Conservation (phyloP, 1,140 invertebrate genomes). For the Plectrocnemia conspersa region DNA sequence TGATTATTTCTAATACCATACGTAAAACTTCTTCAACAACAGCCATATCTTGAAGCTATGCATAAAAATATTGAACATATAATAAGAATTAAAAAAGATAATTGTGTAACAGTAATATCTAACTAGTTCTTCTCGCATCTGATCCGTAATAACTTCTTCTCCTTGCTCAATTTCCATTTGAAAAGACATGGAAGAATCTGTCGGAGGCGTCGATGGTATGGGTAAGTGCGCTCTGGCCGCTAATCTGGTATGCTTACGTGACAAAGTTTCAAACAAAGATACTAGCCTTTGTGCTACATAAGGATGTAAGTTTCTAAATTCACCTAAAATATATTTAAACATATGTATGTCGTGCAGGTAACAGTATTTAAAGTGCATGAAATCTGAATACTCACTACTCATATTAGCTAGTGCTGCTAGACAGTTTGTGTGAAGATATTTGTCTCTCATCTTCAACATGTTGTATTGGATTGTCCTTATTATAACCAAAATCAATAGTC, state of each 20-base stretch:
- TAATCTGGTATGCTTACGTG: constrained; percentile 39
- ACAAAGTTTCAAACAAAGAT: constrained; percentile 81
- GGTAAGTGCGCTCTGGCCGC: constrained; percentile 25
- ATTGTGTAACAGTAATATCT: background rate
- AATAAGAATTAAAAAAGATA: constrained; percentile 2
- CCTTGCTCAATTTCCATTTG: constrained; percentile 20
- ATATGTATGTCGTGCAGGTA: background rate
- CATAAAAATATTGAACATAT: constrained; percentile 11
- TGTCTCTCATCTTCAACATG: constrained; percentile 93
- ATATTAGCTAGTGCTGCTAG: constrained; percentile 97
- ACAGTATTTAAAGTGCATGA: background rate
- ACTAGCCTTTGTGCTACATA: constrained; percentile 93
- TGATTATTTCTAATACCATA: constrained; percentile 95
- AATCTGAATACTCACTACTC: constrained; percentile 49
- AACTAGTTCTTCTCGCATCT: constrained; percentile 32
- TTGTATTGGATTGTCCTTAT: constrained; percentile 97
- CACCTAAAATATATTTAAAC: constrained; percentile 56
- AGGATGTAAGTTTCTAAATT: constrained; percentile 90
- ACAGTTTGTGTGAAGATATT: constrained; percentile 95
- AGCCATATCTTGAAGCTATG: constrained; percentile 77
- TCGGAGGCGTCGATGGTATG: constrained; percentile 10
- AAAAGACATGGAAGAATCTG: constrained; percentile 6
- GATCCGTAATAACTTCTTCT: constrained; percentile 28
- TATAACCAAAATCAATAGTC: constrained; percentile 91
- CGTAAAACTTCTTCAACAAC: constrained; percentile 96